Base-by-base conservation (phyloP, 2,113 vertebrate genomes). In the Scartelaos histophorus region DNA sequence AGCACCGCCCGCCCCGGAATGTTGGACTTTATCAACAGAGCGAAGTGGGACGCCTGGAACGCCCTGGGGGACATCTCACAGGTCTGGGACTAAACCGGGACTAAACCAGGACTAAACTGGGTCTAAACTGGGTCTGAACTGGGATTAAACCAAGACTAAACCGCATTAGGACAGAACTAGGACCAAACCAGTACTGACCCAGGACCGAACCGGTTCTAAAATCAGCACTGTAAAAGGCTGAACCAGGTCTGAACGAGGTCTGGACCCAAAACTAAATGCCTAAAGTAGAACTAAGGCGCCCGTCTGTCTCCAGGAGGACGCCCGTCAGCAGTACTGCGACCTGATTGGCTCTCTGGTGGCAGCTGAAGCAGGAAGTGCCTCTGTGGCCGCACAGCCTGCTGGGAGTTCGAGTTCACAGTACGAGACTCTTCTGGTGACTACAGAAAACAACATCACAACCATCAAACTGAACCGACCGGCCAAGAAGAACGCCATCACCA, bases 21-120 rank as follows among this genome's bases (percentile, higher is more conserved):
- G 93, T 81, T 98, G 78, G 95, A 99, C 88, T 96, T 97, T 0
- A 84, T 97, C 64, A 96, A 95, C 83, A 97, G 96, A 78, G 95
- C 91, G 35, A 99, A 98, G 60, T 98, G 96, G 97, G 97, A 97
- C 4, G 92, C 96, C 0, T 97, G 96, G 97, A 95, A 89, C 46
- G 94, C 94, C 71, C 93, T 98, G 77, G 95, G 95, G 45, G 88
- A 25, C 67, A 89, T 95, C 46, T 81, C 96, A 51, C 94, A 95
- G 95, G 97, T 96, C 16, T n/a, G 3, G 38, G 38, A 38, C 38
- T 38, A 6, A 38, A 38, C 38, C 9, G 38, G 38, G 38, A 38
- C 38, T 38, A 6, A 38, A 38, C 38, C 9, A 6, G 38, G 9
- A 38, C 9, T 10, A 1, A 6, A 6, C 38, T 1, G 38, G 9